Conservation (phyloP, 2,888 invertebrate genomes). For the Tanypteryx hageni region DNA sequence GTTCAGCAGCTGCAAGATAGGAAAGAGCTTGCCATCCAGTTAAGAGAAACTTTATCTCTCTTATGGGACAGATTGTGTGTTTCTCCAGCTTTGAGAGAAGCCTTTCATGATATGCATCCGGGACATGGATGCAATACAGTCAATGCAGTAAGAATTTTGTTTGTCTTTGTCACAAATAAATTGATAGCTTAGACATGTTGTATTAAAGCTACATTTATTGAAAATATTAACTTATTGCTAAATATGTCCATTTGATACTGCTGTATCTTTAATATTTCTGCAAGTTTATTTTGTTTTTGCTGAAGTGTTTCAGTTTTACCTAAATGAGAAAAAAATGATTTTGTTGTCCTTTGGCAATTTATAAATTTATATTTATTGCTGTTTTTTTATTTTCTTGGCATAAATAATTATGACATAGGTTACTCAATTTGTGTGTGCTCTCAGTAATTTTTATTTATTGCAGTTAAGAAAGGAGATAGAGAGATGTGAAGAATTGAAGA, state of each 20-base stretch:
- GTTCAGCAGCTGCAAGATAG: conserved; percentile 79
- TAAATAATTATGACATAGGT: no score
- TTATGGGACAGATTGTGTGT: conserved; percentile 88
- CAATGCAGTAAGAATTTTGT: conserved; percentile 73
- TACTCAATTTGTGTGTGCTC: background rate
- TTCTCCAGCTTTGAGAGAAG: conserved; percentile 80
- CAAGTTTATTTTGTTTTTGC: background rate
- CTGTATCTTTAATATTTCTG: background rate
- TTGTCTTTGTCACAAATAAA: background rate
- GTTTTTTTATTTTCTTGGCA: no score
- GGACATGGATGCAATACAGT: conserved; percentile 80
- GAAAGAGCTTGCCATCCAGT: conserved; percentile 78
- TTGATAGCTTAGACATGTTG: no score
- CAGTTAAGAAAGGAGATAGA: conserved; percentile 83
- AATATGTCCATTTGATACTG: no score
- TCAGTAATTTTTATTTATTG: conserved; percentile 65
- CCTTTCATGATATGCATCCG: conserved; percentile 80
- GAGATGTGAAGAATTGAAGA: conserved; percentile 85
- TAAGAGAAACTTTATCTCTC: conserved; percentile 80
- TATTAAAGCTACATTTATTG: no score
- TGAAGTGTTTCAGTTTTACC: background rate
- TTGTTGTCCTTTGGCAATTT: background rate
- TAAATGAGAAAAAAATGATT: background rate
- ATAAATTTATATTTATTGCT: no score
- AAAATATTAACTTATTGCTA: no score